Percentiles rank a stretch among this genome's conserved stretches.
These are phyloP conservation scores for Drosophila conformis DNA, from an alignment of 2,888 invertebrate species.

Conservation along the genomic window DNA sequence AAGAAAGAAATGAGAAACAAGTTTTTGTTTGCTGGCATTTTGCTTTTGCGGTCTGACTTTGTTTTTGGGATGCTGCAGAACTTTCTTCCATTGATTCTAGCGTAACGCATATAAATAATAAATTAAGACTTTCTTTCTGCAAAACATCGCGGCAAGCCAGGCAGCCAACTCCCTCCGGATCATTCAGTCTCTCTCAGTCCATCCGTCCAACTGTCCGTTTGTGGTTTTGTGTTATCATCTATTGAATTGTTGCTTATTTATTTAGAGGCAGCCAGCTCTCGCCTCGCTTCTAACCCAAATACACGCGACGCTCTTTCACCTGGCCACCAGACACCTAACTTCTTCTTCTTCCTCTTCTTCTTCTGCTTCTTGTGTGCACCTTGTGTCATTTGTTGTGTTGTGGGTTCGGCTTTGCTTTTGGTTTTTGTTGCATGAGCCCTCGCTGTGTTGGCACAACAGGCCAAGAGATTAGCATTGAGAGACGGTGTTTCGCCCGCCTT, in stretches of 20 bases:
- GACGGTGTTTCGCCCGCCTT: constrained; percentile 20
- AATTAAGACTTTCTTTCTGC: constrained; percentile 75
- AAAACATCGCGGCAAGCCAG: constrained; percentile 9
- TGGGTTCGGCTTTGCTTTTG: constrained; percentile 28
- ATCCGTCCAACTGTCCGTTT: constrained; percentile 19
- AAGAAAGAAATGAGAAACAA: constrained; percentile 33
- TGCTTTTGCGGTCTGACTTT: constrained; percentile 28
- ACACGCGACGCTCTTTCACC: constrained; percentile 58
- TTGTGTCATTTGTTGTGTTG: constrained; percentile 63
- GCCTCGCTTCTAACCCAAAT: constrained; percentile 69
- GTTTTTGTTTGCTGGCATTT: constrained; percentile 29
- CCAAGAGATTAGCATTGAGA: constrained; percentile 56
- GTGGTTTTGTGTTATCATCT: constrained; percentile 66
- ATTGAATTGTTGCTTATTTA: constrained; percentile 49
- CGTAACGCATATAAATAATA: constrained; percentile 74
- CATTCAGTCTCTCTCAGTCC: not conserved
- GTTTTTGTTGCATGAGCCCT: constrained; percentile 13
- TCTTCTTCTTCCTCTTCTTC: not conserved
- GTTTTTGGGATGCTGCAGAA: constrained; percentile 69
- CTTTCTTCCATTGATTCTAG: constrained; percentile 77
- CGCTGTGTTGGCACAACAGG: constrained; percentile 54
- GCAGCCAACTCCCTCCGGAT: constrained; percentile 10
- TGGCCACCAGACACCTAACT: constrained; percentile 25
- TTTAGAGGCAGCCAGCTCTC: constrained; percentile 39
- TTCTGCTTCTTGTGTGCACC: constrained; percentile 51